Evolutionary conservation across 37 sponge, comb jelly and placozoan species (phyloP).

Genomic region (Ephydatia muelleri): DNA sequence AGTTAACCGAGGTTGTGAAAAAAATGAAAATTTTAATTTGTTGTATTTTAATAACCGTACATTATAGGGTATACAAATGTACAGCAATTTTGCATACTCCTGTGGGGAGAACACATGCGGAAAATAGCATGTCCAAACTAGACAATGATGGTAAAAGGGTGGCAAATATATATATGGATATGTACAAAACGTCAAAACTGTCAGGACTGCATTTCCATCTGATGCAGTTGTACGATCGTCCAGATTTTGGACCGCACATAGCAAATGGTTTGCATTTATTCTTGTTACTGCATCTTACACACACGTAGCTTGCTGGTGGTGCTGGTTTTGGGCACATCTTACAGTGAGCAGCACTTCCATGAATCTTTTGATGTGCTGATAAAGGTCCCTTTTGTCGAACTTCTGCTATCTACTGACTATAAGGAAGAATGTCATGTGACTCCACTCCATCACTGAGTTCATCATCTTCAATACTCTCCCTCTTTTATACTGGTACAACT

Average conservation of each 20-base stretch:
- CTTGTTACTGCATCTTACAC: not conserved
- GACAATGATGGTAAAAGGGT: too few relatives aligned
- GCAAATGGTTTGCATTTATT: constrained; percentile 1
- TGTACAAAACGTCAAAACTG: not conserved
- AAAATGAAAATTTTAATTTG: too few relatives aligned
- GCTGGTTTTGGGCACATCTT: not conserved
- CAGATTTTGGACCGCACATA: not conserved
- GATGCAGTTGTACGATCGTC: not conserved
- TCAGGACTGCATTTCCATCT: not conserved
- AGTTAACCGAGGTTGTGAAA: too few relatives aligned
- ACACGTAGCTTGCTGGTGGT: constrained; percentile 1
- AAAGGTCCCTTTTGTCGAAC: not conserved
- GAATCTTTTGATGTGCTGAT: not conserved
- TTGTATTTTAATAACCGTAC: too few relatives aligned
- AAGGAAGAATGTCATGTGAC: not conserved
- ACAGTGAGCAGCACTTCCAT: not conserved
- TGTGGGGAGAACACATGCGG: too few relatives aligned
- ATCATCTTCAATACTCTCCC: not conserved
- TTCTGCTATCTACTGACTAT: not conserved
- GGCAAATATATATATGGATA: too few relatives aligned
- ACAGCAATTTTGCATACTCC: too few relatives aligned
- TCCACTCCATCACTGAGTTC: not conserved
- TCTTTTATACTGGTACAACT: not conserved
- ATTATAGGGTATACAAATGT: too few relatives aligned
- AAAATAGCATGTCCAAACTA: too few relatives aligned